Evolutionary conservation across 2,888 invertebrate species (phyloP), one percentile per base, ranked within the genome.

Genomic region (Quadroppia sp.): DNA sequence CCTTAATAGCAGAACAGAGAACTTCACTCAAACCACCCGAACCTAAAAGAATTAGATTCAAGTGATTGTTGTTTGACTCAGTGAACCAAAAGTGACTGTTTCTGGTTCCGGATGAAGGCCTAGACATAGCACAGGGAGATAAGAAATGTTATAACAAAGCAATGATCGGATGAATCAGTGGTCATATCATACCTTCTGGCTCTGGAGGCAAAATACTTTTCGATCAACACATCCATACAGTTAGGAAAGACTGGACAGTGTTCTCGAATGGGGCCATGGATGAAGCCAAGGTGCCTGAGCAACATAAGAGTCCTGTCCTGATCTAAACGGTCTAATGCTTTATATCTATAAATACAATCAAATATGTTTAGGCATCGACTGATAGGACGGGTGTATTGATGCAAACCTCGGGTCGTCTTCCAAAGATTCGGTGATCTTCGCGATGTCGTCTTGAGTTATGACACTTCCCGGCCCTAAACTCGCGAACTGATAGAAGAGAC

Each of bases 271-370:
- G 96, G 95, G 82, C 92, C 93, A 84, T 96, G 94, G 74, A 96
- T 91, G 83, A 97, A 97, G 75, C 95, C 94, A 59, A 96, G 85
- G 83, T 96, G 96, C 82, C 95, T 94, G 80, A 95, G 91, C 76
- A 98, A 85, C 88, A 97, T 92, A 78, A 95, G 86, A 82, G 94
- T 93, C 77, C 98, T 86, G 81, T 97, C 95, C 83, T 95, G 94
- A 84, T 95, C 94, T 82, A 97, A 87, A 74, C 94, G 88, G 83
- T 94, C 93, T 81, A 98, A 85, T 83, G 93, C 90, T 84, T 94
- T 94, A 84, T 94, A 97, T 83, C 94, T 92, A 79, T 23, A 3
- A 53, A 53, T 53, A 11, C 78, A 76, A 11, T 23, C 20, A 2
- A n/a, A 15, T n/a, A 9, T 59, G 20, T 13, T 13, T 56, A 59